A percentile compares a stretch with the other conserved stretches of the same genome.
Evolutionary conservation across 2,797 vertebrate genomes (phyloP).

Genomic region (Hybognathus amarus): DNA sequence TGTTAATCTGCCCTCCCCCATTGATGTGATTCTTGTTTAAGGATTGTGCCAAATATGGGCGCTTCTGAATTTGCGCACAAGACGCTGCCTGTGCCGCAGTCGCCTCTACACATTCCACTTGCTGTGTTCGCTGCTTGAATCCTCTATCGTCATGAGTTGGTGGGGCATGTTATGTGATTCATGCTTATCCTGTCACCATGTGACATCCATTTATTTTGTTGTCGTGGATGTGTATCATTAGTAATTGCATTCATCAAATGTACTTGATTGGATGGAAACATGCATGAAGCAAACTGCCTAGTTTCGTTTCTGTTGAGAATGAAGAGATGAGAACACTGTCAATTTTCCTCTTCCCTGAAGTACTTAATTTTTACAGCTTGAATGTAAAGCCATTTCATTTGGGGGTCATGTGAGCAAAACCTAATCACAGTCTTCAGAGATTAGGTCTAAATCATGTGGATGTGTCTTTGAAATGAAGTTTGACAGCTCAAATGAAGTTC

Average conservation of each 20-base stretch:
- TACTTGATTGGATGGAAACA: slow-evolving; percentile 73
- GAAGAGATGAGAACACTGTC: slow-evolving; percentile 51
- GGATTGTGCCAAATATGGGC: slow-evolving; percentile 33
- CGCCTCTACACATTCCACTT: slow-evolving; percentile 84
- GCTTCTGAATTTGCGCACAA: slow-evolving; percentile 24
- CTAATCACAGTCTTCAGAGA: slow-evolving; percentile 5
- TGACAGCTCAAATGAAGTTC: background rate
- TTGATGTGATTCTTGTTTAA: slow-evolving; percentile 12
- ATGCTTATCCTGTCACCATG: slow-evolving; percentile 91
- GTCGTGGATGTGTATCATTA: slow-evolving; percentile 76
- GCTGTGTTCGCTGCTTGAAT: slow-evolving; percentile 70
- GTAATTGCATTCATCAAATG: slow-evolving; percentile 74
- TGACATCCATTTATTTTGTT: slow-evolving; percentile 84
- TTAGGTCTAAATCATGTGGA: slow-evolving; percentile 22
- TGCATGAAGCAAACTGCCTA: slow-evolving; percentile 69
- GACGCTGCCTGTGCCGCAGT: slow-evolving; percentile 63
- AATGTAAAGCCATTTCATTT: slow-evolving; percentile 44
- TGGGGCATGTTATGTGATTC: slow-evolving; percentile 71
- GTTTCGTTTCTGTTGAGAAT: slow-evolving; percentile 61
- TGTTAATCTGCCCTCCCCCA: background rate
- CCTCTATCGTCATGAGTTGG: slow-evolving; percentile 64
- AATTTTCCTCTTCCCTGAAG: slow-evolving; percentile 50
- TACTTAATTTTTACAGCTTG: slow-evolving; percentile 20
- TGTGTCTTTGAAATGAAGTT: slow-evolving; percentile 16
- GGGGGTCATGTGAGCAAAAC: slow-evolving; percentile 43